Percentiles rank a stretch among this genome's conserved stretches.
phyloP scores from a whole-genome alignment of 2,113 vertebrate species.

The Notarius quadriscutis region DNA sequence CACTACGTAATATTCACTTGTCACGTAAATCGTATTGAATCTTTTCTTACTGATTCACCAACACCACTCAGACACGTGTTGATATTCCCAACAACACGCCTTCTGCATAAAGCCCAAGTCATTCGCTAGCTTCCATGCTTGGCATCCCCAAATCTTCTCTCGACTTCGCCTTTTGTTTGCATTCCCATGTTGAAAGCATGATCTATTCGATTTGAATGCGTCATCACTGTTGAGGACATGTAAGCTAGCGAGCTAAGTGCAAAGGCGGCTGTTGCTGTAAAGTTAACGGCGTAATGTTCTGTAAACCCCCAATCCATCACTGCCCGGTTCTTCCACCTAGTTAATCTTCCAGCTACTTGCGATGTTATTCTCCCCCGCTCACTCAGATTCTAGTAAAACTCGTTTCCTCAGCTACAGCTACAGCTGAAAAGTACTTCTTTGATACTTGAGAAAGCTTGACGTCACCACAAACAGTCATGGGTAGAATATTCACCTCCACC shows the following conservation, averaged over 20 bases:
- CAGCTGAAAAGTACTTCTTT: not conserved
- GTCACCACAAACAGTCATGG: not conserved
- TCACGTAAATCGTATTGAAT: not conserved
- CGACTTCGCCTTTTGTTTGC: not conserved
- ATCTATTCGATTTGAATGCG: not conserved
- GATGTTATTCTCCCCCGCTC: not conserved
- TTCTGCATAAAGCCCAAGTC: not conserved
- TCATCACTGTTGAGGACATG: not conserved
- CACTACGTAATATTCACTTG: too few relatives aligned
- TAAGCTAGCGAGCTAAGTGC: not conserved
- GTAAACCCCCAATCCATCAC: not conserved
- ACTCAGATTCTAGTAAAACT: not conserved
- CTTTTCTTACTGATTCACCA: not conserved
- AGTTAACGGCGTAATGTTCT: too few relatives aligned
- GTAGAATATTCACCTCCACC: not conserved
- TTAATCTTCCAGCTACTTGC: not conserved
- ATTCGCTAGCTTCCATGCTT: not conserved
- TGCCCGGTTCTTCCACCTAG: not conserved
- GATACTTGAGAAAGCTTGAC: not conserved
- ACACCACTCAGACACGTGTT: not conserved
- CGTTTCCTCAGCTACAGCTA: not conserved
- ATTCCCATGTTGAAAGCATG: not conserved
- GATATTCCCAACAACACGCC: not conserved
- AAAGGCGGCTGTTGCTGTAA: not conserved
- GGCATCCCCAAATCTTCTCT: not conserved